These are phyloP conservation scores for Salvelinus alpinus DNA, from an alignment of 2,113 vertebrate genomes.

Conservation along the genomic window DNA sequence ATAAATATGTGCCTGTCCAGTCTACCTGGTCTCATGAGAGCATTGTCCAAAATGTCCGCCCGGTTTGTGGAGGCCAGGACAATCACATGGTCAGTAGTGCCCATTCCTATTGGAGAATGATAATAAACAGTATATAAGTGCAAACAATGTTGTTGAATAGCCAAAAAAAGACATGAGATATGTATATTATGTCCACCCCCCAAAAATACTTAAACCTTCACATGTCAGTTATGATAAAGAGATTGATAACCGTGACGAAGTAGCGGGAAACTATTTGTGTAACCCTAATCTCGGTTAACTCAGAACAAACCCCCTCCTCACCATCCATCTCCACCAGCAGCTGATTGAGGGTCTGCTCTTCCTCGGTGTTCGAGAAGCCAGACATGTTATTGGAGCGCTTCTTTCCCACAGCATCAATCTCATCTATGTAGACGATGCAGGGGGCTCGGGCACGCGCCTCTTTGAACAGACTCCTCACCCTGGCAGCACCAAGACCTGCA, in stretches of 20 bases:
- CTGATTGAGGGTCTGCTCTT: conserved; percentile 97
- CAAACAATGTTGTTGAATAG: not conserved
- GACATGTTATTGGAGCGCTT: conserved; percentile 87
- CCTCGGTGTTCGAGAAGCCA: conserved; percentile 90
- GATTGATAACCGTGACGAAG: no score
- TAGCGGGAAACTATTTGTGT: no score
- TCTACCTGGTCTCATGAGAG: conserved; percentile 92
- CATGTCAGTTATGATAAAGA: no score
- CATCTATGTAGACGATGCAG: conserved; percentile 97
- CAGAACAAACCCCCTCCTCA: conserved; percentile 57
- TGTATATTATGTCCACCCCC: conserved; percentile 74
- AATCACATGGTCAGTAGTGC: conserved; percentile 93
- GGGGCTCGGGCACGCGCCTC: conserved; percentile 90
- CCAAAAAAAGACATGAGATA: not conserved
- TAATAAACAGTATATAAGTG: not conserved
- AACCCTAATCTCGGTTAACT: not conserved
- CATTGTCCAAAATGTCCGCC: conserved; percentile 90
- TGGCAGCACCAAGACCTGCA: conserved; percentile 89
- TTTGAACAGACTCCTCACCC: conserved; percentile 93
- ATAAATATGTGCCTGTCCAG: conserved; percentile 97
- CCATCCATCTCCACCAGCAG: conserved; percentile 98
- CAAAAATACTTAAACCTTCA: conserved; percentile 51
- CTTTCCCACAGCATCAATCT: conserved; percentile 96
- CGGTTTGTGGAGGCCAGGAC: conserved; percentile 97
- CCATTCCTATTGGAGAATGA: conserved; percentile 82